Base-by-base conservation (phyloP, 2,888 invertebrate species). In the Myopa testacea region DNA sequence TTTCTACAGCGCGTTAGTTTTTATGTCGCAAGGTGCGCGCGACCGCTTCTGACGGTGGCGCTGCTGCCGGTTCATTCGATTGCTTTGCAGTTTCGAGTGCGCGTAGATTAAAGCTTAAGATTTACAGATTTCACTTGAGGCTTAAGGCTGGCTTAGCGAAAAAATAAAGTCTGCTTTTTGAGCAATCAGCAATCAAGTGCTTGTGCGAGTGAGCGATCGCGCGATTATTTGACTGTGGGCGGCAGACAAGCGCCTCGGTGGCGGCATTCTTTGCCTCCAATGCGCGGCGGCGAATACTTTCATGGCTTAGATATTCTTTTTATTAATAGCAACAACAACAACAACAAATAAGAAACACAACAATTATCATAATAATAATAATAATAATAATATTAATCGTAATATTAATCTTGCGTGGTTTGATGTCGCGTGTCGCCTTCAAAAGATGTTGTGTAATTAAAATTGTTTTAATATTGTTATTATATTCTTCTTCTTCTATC, bases 161-260 rank as follows among this genome's bases (percentile, higher is more conserved):
- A 58, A 58, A 12, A 4, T n/a, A 58, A 58, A 58, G 26, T 26
- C n/a, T 19, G 45, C 45, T 3, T 45, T 45, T 45, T 45, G 3
- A 45, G 45, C 45, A 34, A 37, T 65, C 34, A 7, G 16, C 38
- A 38, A 10, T 7, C 12, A 10, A 34, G 63, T 63, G 34, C 6
- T 63, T 63, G 65, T 37, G 34, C 14, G 62, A 10, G 26, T 10
- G 62, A 62, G 62, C 19, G 26, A 34, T 68, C 68, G 40, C 37
- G 19, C 19, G 19, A 10, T 16, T 7, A 4, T 14, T 14, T 34
- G 45, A 74, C 80, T 81, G 82, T 82, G 80, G 82, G 82, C 80
- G 82, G 73, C 78, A 63, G 78, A 69, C 80, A 80, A 81, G 81
- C 82, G 82, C 80, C 81, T 81, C 79, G 62, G 70, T 80, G 82